A percentile compares a stretch with the other conserved stretches of the same genome.
Conservation (phyloP, 2,113 vertebrate species). For the Psilopsiagon aymara region DNA sequence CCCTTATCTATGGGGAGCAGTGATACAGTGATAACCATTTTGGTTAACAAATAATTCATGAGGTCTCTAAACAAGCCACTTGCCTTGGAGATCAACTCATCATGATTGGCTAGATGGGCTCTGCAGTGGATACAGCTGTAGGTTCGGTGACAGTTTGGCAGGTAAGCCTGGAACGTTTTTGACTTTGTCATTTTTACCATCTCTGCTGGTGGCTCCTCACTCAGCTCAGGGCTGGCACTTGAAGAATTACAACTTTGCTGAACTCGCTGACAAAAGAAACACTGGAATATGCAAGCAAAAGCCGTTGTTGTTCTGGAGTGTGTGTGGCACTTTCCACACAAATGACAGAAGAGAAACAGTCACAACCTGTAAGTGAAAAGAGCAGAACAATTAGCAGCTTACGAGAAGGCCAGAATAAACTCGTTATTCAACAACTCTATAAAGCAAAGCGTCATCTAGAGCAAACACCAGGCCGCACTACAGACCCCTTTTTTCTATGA, state of each 20-base stretch:
- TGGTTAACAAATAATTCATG: not conserved
- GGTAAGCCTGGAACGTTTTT: constrained; percentile 98
- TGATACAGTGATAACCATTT: not conserved
- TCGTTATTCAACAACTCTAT: not conserved
- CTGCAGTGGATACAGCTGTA: constrained; percentile 99
- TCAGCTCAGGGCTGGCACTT: constrained; percentile 88
- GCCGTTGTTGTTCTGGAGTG: constrained; percentile 92
- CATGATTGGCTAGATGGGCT: constrained; percentile 97
- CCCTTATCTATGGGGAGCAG: constrained; percentile 1
- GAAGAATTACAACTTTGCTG: constrained; percentile 88
- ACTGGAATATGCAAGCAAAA: constrained; percentile 94
- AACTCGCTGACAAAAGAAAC: constrained; percentile 94
- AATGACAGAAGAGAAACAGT: constrained; percentile 84
- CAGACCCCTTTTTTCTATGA: not conserved
- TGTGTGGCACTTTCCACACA: constrained; percentile 94
- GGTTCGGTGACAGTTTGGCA: constrained; percentile 94
- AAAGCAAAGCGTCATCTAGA: not conserved
- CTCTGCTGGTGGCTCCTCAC: constrained; percentile 85
- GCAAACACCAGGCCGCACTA: not conserved
- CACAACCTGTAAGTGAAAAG: constrained; percentile 79
- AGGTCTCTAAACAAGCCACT: constrained; percentile 51
- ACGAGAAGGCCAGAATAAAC: not conserved
- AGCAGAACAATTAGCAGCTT: constrained; percentile 12
- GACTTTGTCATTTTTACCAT: constrained; percentile 99
- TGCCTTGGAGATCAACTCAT: constrained; percentile 95